These are phyloP conservation scores for Elysia crispata DNA, from an alignment of 2,888 invertebrate genomes.

Conservation along the genomic window DNA sequence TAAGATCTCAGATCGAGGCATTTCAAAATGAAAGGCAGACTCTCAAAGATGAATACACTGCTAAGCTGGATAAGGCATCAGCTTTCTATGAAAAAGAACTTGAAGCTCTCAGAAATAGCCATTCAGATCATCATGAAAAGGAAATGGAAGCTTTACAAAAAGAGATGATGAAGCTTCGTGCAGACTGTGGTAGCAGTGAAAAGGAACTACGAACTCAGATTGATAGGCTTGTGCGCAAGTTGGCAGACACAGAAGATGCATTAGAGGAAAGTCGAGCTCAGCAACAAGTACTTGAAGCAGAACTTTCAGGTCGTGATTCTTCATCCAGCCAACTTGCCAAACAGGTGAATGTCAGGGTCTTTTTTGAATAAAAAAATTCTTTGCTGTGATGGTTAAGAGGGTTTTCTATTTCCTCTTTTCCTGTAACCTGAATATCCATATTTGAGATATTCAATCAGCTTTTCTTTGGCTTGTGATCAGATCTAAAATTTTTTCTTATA, in stretches of 20 bases:
- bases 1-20: constrained; percentile 60
- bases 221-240: constrained; percentile 68
- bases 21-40: constrained; percentile 64
- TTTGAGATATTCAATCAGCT: too few relatives aligned
- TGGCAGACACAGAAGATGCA: constrained; percentile 70
- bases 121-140: constrained; percentile 60
- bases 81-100: constrained; percentile 76
- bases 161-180: constrained; percentile 69
- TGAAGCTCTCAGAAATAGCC: constrained; percentile 64
- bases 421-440: too few relatives aligned
- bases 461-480: too few relatives aligned
- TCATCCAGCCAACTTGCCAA: constrained; percentile 57
- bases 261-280: constrained; percentile 60
- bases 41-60: constrained; percentile 71
- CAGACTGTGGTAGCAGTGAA: constrained; percentile 67
- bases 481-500: too few relatives aligned
- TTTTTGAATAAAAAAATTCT: too few relatives aligned
- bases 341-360: constrained; percentile 61
- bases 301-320: constrained; percentile 59
- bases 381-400: too few relatives aligned
- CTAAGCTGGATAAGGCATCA: constrained; percentile 73
- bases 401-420: too few relatives aligned
- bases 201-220: constrained; percentile 66
- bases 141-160: constrained; percentile 61
- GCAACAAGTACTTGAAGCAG: constrained; percentile 55